Base-by-base conservation (phyloP, 2,797 vertebrate genomes). In the Sphaeramia orbicularis region DNA sequence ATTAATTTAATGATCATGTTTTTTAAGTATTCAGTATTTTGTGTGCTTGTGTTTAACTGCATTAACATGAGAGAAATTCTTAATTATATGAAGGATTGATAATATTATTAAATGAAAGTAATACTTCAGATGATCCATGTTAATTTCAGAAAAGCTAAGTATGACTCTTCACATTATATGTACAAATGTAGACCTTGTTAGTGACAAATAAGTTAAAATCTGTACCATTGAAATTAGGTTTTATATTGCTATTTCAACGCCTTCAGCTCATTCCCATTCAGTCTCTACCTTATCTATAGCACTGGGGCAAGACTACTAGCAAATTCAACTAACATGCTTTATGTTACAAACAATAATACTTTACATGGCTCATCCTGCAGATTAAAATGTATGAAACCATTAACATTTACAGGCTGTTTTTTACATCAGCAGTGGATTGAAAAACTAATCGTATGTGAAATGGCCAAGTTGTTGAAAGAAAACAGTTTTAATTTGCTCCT, bases 111-210 rank as follows among this genome's bases (percentile, higher is more conserved):
- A 24, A 24, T 24, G 27, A 42, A 54, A 52, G 52, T 35, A 40
- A 52, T 27, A 62, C 42, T 13, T 6, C 56, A 14, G 10, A 78
- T 52, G 53, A 52, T 45, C 58, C 42, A 18, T 60, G 36, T 44
- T 66, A 15, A 68, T 61, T 63, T 67, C 54, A 62, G 48, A 53
- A 21, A 15, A 18, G 51, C 27, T 62, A 59, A 38, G 62, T 59
- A 65, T 76, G 63, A 4, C 79, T 56, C 61, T 83, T 81, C 58
- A 56, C 52, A 63, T 84, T 84, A 85, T 27, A 42, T 38, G 18
- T 7, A 78, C 64, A 77, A 80, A 71, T 73, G 68, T 63, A 35
- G 24, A 75, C 66, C 86, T 87, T 90, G 81, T 86, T 86, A 65
- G 68, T 71, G 59, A 71, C 75, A 56, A 42, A 78, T 86, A 59